Percentiles rank a stretch among this genome's conserved stretches.
phyloP scores from a whole-genome alignment of 35 echinoderm and acorn worm genomes.

The Apostichopus japonicus region DNA sequence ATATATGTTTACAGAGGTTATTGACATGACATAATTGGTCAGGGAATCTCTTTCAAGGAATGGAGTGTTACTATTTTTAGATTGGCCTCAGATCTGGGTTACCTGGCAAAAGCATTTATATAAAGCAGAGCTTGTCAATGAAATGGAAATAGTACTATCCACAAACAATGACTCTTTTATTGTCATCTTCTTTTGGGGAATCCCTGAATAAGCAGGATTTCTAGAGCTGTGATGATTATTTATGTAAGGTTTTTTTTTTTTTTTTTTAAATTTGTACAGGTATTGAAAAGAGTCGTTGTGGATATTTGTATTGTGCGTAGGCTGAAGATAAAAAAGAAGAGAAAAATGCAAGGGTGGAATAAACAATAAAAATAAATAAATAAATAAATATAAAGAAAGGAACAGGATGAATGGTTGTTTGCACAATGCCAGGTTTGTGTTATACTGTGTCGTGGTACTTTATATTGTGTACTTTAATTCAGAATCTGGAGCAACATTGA shows the following conservation, averaged over 20 bases:
- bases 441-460: too few species aligned
- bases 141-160: neutral
- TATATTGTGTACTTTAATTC: too few species aligned
- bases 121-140: constrained; percentile 29
- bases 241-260: neutral
- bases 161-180: constrained; percentile 23
- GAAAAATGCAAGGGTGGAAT: too few species aligned
- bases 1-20: constrained; percentile 43
- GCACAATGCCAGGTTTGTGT: too few species aligned
- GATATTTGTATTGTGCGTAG: neutral
- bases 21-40: constrained; percentile 45
- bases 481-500: too few species aligned
- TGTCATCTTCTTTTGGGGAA: constrained; percentile 27
- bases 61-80: constrained; percentile 39
- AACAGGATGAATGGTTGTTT: too few species aligned
- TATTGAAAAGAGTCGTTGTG: neutral
- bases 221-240: neutral
- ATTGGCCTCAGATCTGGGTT: constrained; percentile 42
- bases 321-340: too few species aligned
- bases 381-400: too few species aligned
- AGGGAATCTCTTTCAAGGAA: constrained; percentile 39
- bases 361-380: too few species aligned
- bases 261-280: neutral
- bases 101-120: neutral
- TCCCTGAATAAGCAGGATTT: neutral